A percentile compares a stretch with the other conserved stretches of the same genome.
These are phyloP conservation scores for Antitype chi DNA, from an alignment of 2,888 invertebrate genomes.

Conservation along the genomic window DNA sequence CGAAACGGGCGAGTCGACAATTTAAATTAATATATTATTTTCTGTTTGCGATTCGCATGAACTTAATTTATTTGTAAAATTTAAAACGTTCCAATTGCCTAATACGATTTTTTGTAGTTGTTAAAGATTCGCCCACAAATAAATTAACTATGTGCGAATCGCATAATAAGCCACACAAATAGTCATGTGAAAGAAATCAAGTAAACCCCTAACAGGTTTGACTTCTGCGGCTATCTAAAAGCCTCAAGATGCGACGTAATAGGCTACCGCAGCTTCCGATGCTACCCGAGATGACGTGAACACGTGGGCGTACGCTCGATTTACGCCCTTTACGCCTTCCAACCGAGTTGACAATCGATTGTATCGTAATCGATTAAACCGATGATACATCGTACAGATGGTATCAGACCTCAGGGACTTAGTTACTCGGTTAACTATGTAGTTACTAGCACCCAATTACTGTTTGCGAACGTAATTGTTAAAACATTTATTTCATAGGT, in stretches of 20 bases:
- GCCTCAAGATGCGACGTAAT: background rate
- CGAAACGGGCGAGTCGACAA: too few species aligned
- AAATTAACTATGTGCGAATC: too few species aligned
- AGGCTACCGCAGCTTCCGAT: constrained; percentile 35
- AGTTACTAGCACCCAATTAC: constrained; percentile 19
- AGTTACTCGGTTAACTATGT: constrained; percentile 13
- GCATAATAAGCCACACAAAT: background rate
- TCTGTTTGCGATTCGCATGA: too few species aligned
- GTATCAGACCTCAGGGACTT: constrained; percentile 19
- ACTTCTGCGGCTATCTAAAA: background rate
- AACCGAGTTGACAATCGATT: constrained; percentile 52
- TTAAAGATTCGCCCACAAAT: too few species aligned
- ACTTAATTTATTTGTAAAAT: too few species aligned
- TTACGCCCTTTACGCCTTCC: constrained; percentile 37
- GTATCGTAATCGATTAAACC: constrained; percentile 49
- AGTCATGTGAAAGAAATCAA: background rate
- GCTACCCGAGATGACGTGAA: constrained; percentile 18
- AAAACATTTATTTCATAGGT: constrained; percentile 19
- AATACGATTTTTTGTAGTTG: too few species aligned
- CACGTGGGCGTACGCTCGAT: constrained; percentile 35
- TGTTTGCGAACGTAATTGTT: constrained; percentile 4
- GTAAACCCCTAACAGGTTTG: background rate
- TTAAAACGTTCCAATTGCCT: too few species aligned
- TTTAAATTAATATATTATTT: too few species aligned
- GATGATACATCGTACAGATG: constrained; percentile 46